phyloP scores from a whole-genome alignment of 2,888 invertebrate genomes.

The Hymenopus coronatus region DNA sequence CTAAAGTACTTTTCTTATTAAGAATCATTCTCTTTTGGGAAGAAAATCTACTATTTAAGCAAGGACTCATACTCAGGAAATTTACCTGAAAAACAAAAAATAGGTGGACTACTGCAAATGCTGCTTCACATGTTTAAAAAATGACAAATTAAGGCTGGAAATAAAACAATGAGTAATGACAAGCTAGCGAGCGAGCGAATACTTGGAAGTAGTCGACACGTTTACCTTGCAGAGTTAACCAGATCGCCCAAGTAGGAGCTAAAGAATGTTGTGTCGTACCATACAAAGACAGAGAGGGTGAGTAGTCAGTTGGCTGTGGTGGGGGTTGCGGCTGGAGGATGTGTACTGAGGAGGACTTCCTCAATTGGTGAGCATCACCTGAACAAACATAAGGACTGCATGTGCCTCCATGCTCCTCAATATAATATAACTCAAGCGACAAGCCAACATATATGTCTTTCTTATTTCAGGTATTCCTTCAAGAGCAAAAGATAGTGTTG shows the following conservation, averaged over 20 bases:
- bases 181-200: conserved; percentile 19
- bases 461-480: background rate
- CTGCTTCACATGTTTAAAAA: background rate
- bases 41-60: background rate
- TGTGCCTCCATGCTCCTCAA: conserved; percentile 9
- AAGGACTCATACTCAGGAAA: background rate
- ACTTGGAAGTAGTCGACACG: conserved; percentile 9
- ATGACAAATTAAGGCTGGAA: conserved; percentile 6
- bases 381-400: conserved; percentile 21
- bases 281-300: conserved; percentile 30
- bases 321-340: background rate
- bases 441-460: background rate
- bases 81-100: background rate
- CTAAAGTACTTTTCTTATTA: background rate
- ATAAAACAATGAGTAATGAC: conserved; percentile 9
- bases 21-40: background rate
- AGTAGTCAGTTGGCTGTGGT: background rate
- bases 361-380: conserved; percentile 23
- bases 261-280: conserved; percentile 42
- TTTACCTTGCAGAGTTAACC: conserved; percentile 22
- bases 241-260: background rate
- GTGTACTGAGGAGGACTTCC: background rate
- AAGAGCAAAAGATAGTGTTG: background rate
- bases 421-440: background rate
- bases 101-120: background rate